A percentile compares a stretch with the other conserved stretches of the same genome.
phyloP scores from a whole-genome alignment of 2,888 invertebrate genomes.

The Harmothoe impar region DNA sequence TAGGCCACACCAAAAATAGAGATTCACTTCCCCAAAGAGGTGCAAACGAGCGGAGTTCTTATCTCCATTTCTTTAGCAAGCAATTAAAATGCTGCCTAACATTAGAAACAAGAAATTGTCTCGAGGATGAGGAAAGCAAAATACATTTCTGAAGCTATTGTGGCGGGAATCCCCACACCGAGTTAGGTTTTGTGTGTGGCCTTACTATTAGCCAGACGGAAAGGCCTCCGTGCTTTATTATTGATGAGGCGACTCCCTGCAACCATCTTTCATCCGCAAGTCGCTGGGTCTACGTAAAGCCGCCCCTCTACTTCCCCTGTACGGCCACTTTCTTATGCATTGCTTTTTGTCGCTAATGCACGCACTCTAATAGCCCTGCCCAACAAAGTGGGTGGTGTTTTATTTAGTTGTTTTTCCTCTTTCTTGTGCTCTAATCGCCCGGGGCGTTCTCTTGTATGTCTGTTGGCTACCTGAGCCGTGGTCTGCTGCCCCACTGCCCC shows the following conservation, averaged over 20 bases:
- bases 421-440: no score
- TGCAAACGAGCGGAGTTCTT: no score
- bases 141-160: no score
- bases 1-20: no score
- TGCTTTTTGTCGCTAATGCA: slow-evolving; percentile 42
- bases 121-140: no score
- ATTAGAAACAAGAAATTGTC: no score
- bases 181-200: neutral
- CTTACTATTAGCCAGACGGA: slow-evolving; percentile 28
- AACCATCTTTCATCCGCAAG: slow-evolving; percentile 27
- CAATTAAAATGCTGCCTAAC: no score
- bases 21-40: no score
- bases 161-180: no score
- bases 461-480: neutral
- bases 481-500: neutral
- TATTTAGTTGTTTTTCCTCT: neutral
- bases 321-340: slow-evolving; percentile 34
- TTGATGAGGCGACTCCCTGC: slow-evolving; percentile 17
- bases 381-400: slow-evolving; percentile 26
- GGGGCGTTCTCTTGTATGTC: neutral
- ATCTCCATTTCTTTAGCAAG: no score
- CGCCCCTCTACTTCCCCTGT: neutral
- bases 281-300: neutral
- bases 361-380: slow-evolving; percentile 8
- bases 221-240: slow-evolving; percentile 17